Evolutionary conservation across 2,888 invertebrate species (phyloP).

Genomic region (Temnothorax ravouxi): DNA sequence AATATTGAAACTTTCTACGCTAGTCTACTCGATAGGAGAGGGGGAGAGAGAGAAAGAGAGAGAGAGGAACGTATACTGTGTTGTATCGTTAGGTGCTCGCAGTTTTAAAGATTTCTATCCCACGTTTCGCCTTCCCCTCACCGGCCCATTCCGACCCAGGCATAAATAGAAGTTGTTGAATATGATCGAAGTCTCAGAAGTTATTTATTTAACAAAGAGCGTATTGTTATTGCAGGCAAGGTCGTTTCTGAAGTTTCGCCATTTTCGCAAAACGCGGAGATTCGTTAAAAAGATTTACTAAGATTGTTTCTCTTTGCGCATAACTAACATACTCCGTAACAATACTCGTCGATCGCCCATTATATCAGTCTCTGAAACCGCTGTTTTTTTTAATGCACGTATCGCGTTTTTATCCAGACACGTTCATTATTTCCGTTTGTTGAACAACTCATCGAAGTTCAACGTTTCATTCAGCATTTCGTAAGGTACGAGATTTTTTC

Average conservation of each 20-base stretch:
- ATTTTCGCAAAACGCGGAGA: slow-evolving; percentile 11
- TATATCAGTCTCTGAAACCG: background rate
- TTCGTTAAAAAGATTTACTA: slow-evolving; percentile 36
- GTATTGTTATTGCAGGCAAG: slow-evolving; percentile 27
- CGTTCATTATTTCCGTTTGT: slow-evolving; percentile 46
- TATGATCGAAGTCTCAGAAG: slow-evolving; percentile 39
- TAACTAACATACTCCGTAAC: slow-evolving; percentile 6
- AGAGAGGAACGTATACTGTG: slow-evolving; percentile 11
- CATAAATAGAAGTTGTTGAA: slow-evolving; percentile 42
- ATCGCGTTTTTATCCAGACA: slow-evolving; percentile 30
- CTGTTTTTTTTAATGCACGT: slow-evolving; percentile 32
- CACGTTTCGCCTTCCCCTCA: slow-evolving; percentile 10
- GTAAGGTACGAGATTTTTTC: slow-evolving; percentile 29
- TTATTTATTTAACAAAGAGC: slow-evolving; percentile 42
- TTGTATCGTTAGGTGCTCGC: slow-evolving; percentile 64
- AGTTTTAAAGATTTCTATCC: slow-evolving; percentile 63
- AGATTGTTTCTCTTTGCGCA: slow-evolving; percentile 25
- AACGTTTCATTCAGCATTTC: slow-evolving; percentile 19
- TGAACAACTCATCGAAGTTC: slow-evolving; percentile 14
- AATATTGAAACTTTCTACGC: slow-evolving; percentile 64
- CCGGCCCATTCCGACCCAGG: background rate
- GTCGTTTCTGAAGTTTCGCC: background rate
- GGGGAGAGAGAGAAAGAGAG: no score
- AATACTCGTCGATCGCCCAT: background rate
- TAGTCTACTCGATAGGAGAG: slow-evolving; percentile 31